Evolutionary conservation across 1,140 invertebrate genomes (phyloP).

Genomic region (Diuraphis noxia): DNA sequence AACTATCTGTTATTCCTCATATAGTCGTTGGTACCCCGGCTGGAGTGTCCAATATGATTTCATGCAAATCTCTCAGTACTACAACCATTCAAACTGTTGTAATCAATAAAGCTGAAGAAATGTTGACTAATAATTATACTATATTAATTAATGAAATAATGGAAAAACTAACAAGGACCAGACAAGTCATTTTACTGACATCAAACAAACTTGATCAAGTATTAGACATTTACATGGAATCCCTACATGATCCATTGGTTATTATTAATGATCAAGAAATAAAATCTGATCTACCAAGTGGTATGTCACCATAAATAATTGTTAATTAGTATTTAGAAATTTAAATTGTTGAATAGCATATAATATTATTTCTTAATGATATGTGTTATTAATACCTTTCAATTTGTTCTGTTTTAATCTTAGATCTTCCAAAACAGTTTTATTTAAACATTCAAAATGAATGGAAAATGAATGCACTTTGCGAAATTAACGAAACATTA

Average conservation of each 20-base stretch:
- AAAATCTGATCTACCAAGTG: slow-evolving; percentile 63
- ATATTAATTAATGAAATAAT: slow-evolving; percentile 99
- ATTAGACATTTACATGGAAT: slow-evolving; percentile 92
- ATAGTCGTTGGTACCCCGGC: slow-evolving; percentile 98
- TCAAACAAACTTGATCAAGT: slow-evolving; percentile 97
- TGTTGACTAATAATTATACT: slow-evolving; percentile 98
- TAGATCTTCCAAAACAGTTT: slow-evolving; percentile 95
- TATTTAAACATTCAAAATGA: slow-evolving; percentile 94
- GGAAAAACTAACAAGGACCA: slow-evolving; percentile 82
- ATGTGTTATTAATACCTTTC: background rate
- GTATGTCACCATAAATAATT: slow-evolving; percentile 20
- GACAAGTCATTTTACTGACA: slow-evolving; percentile 95
- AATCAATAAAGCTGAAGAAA: slow-evolving; percentile 99
- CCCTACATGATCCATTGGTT: slow-evolving; percentile 93
- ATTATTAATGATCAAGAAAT: slow-evolving; percentile 98
- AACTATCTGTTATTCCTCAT: slow-evolving; percentile 89
- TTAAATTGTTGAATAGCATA: background rate
- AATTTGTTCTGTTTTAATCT: slow-evolving; percentile 38
- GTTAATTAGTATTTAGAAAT: background rate
- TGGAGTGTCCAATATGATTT: slow-evolving; percentile 97
- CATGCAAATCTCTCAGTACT: slow-evolving; percentile 80
- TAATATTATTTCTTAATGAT: background rate
- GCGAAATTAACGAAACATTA: slow-evolving; percentile 96
- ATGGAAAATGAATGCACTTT: slow-evolving; percentile 96
- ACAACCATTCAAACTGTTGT: slow-evolving; percentile 93